These are phyloP conservation scores for Catharus bicknelli DNA, from an alignment of 2,113 vertebrate genomes.

Conservation along the genomic window DNA sequence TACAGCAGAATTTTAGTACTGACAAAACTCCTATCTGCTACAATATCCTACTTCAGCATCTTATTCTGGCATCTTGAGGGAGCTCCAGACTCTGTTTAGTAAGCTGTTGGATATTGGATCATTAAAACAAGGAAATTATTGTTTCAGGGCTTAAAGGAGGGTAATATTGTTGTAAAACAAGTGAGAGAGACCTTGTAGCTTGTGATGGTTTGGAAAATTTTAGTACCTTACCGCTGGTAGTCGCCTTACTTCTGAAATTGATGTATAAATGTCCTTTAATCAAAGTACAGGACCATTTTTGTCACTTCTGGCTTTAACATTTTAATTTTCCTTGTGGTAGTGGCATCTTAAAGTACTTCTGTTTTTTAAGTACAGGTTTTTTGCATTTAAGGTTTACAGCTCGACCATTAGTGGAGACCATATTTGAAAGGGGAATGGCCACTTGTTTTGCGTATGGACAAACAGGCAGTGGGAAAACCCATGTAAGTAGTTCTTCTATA, in stretches of 20 bases:
- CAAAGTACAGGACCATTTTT: not conserved
- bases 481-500: constrained; percentile 79
- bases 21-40: not conserved
- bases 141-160: not conserved
- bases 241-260: not conserved
- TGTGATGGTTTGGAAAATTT: not conserved
- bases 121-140: not conserved
- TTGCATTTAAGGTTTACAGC: constrained; percentile 88
- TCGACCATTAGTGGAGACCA: constrained; percentile 94
- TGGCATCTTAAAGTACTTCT: not conserved
- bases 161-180: not conserved
- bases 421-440: constrained; percentile 97
- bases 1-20: not conserved
- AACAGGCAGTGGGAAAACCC: constrained; percentile 97
- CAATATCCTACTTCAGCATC: not conserved
- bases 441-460: constrained; percentile 98
- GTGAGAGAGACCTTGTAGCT: not conserved
- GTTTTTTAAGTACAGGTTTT: not conserved
- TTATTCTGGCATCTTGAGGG: not conserved
- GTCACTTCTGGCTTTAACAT: not conserved
- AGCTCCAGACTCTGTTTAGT: not conserved
- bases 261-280: not conserved
- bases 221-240: not conserved
- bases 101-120: not conserved
- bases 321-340: not conserved